Evolutionary conservation across 2,113 vertebrate species (phyloP).

Genomic region (Oenanthe oenanthe): DNA sequence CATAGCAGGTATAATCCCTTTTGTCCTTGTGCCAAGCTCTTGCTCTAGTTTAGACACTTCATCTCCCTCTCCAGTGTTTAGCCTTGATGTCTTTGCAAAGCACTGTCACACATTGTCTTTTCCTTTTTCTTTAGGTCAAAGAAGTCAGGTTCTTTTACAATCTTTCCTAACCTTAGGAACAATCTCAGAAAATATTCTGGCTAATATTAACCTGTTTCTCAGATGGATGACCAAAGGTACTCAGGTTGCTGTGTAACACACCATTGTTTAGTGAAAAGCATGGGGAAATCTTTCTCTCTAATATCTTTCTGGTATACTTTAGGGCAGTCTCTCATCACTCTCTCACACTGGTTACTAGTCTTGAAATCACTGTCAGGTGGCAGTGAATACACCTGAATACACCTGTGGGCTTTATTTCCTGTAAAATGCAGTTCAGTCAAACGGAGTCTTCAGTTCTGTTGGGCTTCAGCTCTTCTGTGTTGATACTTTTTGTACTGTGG

Average conservation of each 20-base stretch:
- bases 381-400: background rate
- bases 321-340: background rate
- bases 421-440: background rate
- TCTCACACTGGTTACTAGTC: background rate
- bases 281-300: background rate
- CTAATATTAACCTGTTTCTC: background rate
- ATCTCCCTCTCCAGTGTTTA: background rate
- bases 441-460: background rate
- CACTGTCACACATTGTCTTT: background rate
- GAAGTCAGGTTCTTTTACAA: background rate
- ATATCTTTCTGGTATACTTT: background rate
- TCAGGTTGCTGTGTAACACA: background rate
- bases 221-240: background rate
- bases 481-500: background rate
- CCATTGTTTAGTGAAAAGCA: background rate
- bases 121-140: background rate
- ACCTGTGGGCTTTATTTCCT: background rate
- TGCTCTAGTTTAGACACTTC: constrained; percentile 6
- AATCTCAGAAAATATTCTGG: background rate
- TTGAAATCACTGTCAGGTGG: background rate
- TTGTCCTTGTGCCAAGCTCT: constrained; percentile 47
- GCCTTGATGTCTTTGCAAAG: background rate
- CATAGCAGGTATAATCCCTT: constrained; percentile 61
- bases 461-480: rapidly evolving
- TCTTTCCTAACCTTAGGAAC: background rate